Evolutionary conservation across 2,113 vertebrate genomes (phyloP), one percentile per base, ranked within the genome.

Genomic region (Podiceps cristatus): DNA sequence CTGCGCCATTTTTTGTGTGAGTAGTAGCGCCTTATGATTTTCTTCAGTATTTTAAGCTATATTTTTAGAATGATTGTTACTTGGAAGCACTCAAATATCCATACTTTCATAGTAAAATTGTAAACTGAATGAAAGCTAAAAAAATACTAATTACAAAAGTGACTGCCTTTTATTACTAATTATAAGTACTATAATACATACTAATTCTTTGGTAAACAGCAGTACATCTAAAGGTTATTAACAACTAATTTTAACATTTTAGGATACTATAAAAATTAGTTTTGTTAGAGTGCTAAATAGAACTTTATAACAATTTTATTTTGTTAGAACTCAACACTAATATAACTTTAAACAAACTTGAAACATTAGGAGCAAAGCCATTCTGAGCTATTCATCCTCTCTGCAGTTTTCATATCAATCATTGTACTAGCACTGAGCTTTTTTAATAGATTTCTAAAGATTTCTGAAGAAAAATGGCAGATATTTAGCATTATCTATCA

Each of bases 401-500:
- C 58, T 78, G 33, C 37, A 80, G 78, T 88, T 97, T 96, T 91
- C 75, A 17, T 96, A 98, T 97, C 94, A 96, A 97, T 97, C 89
- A 95, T 90, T 74, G 52, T 97, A 73, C 89, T 79, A 97, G 64
- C 69, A 92, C 33, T 87, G 77, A 94, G 63, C 59, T 76, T 97
- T 92, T 97, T 96, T 77, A 98, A 98, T 85, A 97, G 78, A 96
- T 97, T 98, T 94, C 93, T 95, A 96, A 97, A 97, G 91, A 96
- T 95, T 97, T 98, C 93, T 96, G 81, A 91, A 96, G 93, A 97
- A 98, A 81, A 98, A 97, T 94, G 86, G 85, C 63, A 98, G 86
- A 97, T 96, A 97, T 97, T 97, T 97, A 97, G 84, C 64, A 93
- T 96, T 97, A 97, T 97, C 93, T 96, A 97, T 96, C 91, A 96